Percentiles rank a stretch among this genome's conserved stretches.
phyloP scores from a whole-genome alignment of 2,888 invertebrate species.

The Xestia c-nigrum region DNA sequence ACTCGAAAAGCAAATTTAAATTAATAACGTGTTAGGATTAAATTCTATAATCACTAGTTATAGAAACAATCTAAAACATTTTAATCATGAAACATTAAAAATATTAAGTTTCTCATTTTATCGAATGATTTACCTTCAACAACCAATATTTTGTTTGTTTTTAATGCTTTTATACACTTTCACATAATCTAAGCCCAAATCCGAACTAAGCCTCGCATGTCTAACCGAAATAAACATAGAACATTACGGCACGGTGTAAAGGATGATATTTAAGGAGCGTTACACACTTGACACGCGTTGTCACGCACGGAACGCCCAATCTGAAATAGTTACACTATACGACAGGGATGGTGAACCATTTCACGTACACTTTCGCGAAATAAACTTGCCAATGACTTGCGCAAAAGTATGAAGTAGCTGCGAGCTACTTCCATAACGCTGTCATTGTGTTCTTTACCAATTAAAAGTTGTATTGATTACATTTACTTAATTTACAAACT shows the following conservation, averaged over 20 bases:
- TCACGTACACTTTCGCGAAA: background rate
- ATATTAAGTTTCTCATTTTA: background rate
- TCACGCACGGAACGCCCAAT: conserved; percentile 67
- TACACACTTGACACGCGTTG: conserved; percentile 75
- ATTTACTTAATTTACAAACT: too few relatives aligned
- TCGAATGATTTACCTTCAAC: background rate
- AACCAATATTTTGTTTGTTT: background rate
- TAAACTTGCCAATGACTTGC: background rate
- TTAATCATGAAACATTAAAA: background rate
- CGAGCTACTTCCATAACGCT: too few relatives aligned
- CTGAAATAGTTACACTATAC: conserved; percentile 64
- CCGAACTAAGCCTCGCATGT: conserved; percentile 37
- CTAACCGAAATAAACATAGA: conserved; percentile 45
- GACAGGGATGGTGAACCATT: conserved; percentile 25
- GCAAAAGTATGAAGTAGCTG: background rate
- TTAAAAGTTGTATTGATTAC: too few relatives aligned
- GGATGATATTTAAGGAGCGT: conserved; percentile 66
- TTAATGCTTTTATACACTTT: conserved; percentile 9
- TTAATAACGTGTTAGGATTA: background rate
- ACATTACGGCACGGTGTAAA: conserved; percentile 66
- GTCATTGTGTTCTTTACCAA: too few relatives aligned
- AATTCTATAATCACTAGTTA: background rate
- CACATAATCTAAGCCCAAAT: conserved; percentile 18
- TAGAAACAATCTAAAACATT: background rate
- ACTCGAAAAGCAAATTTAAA: background rate